Percentiles rank a stretch among this genome's conserved stretches.
phyloP scores from a whole-genome alignment of 2,113 vertebrate species.

The Equus quagga region DNA sequence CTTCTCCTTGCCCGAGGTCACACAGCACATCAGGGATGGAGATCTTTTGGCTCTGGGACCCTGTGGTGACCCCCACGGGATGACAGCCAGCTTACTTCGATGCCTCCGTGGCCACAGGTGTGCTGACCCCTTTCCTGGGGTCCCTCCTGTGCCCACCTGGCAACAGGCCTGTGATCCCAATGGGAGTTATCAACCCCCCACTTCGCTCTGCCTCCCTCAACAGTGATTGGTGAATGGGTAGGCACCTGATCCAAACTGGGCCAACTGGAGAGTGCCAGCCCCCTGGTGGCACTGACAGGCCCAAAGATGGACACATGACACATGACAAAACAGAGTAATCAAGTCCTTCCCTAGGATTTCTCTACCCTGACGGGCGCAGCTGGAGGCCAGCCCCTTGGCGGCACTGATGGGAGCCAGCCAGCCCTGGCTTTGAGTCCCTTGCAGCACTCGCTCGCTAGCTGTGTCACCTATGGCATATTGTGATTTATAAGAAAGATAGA shows the following conservation, averaged over 20 bases:
- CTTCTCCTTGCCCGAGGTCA: background rate
- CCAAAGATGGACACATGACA: background rate
- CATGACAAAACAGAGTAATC: background rate
- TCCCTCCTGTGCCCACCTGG: rapidly evolving
- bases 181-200: background rate
- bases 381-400: too few species aligned
- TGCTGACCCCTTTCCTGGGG: background rate
- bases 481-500: too few species aligned
- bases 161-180: background rate
- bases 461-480: background rate
- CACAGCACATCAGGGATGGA: background rate
- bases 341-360: background rate
- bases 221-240: background rate
- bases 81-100: background rate
- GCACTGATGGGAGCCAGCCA: background rate
- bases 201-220: background rate
- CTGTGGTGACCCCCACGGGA: background rate
- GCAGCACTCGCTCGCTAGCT: rapidly evolving
- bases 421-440: background rate
- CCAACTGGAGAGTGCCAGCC: background rate
- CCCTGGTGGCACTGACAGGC: background rate
- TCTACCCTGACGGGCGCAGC: rapidly evolving
- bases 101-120: background rate
- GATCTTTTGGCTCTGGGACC: background rate
- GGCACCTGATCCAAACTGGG: background rate